These are phyloP conservation scores for Miltochrista miniata DNA, from an alignment of 2,888 invertebrate genomes.

Conservation along the genomic window DNA sequence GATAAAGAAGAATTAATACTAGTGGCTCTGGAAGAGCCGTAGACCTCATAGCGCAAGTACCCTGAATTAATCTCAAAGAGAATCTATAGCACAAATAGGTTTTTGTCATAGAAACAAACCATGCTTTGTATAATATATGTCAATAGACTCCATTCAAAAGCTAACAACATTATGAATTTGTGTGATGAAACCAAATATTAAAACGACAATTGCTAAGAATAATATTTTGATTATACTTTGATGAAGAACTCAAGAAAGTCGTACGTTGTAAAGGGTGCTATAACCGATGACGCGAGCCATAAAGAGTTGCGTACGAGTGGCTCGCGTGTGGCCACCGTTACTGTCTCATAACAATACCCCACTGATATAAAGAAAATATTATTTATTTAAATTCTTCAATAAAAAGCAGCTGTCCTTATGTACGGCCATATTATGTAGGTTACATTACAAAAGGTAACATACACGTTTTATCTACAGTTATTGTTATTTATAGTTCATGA, in stretches of 20 bases:
- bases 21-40: too few relatives aligned
- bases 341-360: conserved; percentile 75
- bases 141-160: too few relatives aligned
- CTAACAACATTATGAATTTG: too few relatives aligned
- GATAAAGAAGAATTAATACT: too few relatives aligned
- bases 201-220: too few relatives aligned
- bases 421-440: conserved; percentile 63
- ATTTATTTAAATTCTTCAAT: conserved; percentile 78
- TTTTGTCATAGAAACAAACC: too few relatives aligned
- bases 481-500: conserved; percentile 51
- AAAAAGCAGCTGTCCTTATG: conserved; percentile 70
- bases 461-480: conserved; percentile 54
- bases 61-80: too few relatives aligned
- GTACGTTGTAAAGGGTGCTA: conserved; percentile 53
- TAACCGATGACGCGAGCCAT: conserved; percentile 52
- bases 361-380: conserved; percentile 83
- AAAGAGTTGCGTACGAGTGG: conserved; percentile 49
- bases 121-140: too few relatives aligned
- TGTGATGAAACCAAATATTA: too few relatives aligned
- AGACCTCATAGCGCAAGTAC: too few relatives aligned
- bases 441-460: conserved; percentile 49
- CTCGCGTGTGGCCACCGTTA: conserved; percentile 80
- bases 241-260: conserved; percentile 30
- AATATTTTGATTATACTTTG: too few relatives aligned
- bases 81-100: too few relatives aligned